Evolutionary conservation across 2,113 vertebrate genomes (phyloP).

Genomic region (Triplophysa rosa): DNA sequence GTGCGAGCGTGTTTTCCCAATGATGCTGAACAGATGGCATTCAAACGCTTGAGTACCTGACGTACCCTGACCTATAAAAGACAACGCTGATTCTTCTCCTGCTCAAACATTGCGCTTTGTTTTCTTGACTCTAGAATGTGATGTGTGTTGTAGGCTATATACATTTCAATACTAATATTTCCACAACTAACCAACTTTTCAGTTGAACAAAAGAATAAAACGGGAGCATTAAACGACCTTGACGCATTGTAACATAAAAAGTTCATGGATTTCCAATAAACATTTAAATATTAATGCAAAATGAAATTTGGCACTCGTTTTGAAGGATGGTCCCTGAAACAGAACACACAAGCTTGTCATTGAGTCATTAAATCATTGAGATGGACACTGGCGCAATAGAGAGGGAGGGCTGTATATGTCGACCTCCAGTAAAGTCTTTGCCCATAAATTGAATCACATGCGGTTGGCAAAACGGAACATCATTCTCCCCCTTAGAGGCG

Average conservation of each 20-base stretch:
- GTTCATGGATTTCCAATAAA: no score
- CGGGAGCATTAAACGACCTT: no score
- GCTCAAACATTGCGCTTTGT: constrained; percentile 12
- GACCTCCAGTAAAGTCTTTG: constrained; percentile 25
- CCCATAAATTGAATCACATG: constrained; percentile 22
- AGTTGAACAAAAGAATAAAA: no score
- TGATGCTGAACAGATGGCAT: constrained; percentile 47
- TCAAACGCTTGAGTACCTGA: constrained; percentile 40
- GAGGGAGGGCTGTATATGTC: constrained; percentile 27
- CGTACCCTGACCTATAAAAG: constrained; percentile 35
- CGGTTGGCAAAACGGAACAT: constrained; percentile 35
- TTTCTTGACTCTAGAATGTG: not conserved
- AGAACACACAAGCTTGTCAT: not conserved
- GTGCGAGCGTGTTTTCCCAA: constrained; percentile 34
- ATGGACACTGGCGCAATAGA: not conserved
- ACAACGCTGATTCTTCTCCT: constrained; percentile 15
- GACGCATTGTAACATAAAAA: no score
- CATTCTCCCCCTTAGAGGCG: constrained; percentile 30
- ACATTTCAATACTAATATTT: no score
- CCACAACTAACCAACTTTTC: no score
- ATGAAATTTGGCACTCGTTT: no score
- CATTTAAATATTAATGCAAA: no score
- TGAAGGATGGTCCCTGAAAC: not conserved
- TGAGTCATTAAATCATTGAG: not conserved
- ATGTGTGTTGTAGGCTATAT: not conserved